These are phyloP conservation scores for mouse (Mus musculus) DNA, from an alignment of 2,113 vertebrate species.

Conservation along the genomic window GRCm39 chr1:13735501-13736000, in stretches of 20 bases:
- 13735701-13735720: background rate
- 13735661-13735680: background rate
- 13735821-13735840: background rate
- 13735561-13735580: background rate
- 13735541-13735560: background rate
- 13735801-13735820: background rate
- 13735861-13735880: background rate
- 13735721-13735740: background rate
- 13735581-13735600: no score
- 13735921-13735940: background rate
- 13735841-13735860: background rate
- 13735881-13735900: background rate
- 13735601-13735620: background rate
- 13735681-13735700: background rate
- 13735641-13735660: background rate
- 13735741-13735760: background rate
- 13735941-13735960: background rate
- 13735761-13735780: background rate
- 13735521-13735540: background rate
- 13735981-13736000: background rate
- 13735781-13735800: background rate
- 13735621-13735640: background rate
- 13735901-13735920: background rate
- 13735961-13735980: background rate
- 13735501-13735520: background rate